Evolutionary conservation across 2,797 vertebrate species (phyloP).

Genomic region (Chlorospingus flavigularis): DNA sequence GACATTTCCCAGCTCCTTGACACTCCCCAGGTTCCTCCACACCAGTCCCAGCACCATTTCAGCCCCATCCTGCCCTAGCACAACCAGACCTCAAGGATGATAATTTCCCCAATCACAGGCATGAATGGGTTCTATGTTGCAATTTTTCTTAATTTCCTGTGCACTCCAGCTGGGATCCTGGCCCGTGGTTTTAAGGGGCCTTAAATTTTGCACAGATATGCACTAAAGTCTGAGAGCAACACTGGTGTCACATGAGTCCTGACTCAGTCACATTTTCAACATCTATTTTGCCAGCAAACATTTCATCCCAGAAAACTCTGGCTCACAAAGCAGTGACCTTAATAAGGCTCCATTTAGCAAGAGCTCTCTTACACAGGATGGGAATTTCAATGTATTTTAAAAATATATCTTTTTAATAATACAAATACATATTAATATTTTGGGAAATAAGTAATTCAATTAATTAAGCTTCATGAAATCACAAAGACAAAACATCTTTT

Average conservation of each 20-base stretch:
- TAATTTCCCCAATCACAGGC: background rate
- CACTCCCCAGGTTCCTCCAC: background rate
- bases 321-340: background rate
- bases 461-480: background rate
- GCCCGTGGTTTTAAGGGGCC: background rate
- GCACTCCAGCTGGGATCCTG: background rate
- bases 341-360: background rate
- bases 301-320: conserved; percentile 11
- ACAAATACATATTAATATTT: background rate
- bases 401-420: background rate
- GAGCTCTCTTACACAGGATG: background rate
- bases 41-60: background rate
- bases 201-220: background rate
- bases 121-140: background rate
- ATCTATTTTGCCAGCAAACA: background rate
- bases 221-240: background rate
- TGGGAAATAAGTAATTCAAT: background rate
- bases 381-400: background rate
- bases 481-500: background rate
- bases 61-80: background rate
- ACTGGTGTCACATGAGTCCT: background rate
- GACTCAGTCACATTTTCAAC: background rate
- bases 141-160: background rate
- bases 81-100: background rate
- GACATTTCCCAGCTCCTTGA: background rate